Percentiles rank a stretch among this genome's conserved stretches.
Evolutionary conservation across 2,113 vertebrate genomes (phyloP).

Genomic region (Gasterosteus aculeatus): DNA sequence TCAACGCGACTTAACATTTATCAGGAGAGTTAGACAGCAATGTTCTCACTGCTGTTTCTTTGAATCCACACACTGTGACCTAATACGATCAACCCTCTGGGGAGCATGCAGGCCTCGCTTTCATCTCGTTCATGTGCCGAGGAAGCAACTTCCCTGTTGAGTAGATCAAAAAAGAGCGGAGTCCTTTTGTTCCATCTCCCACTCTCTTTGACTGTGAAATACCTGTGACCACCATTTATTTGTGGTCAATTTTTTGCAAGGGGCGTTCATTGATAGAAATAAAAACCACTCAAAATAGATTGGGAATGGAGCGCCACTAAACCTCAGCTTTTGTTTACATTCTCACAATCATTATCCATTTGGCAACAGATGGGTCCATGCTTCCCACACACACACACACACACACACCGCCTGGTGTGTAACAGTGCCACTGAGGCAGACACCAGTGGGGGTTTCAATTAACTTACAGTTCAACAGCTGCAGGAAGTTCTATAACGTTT

Average conservation of each 20-base stretch:
- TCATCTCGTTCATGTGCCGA: slow-evolving; percentile 19
- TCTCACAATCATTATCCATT: slow-evolving; percentile 42
- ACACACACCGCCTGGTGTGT: neutral
- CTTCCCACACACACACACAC: neutral
- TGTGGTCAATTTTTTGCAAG: neutral
- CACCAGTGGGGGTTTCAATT: neutral
- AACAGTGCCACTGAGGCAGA: neutral
- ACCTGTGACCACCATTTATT: neutral
- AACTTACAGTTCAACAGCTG: neutral
- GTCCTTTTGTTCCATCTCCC: neutral
- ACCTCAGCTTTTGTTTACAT: slow-evolving; percentile 53
- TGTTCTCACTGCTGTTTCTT: slow-evolving; percentile 48
- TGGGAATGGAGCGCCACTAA: slow-evolving; percentile 9
- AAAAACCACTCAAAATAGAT: slow-evolving; percentile 9
- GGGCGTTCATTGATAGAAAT: neutral
- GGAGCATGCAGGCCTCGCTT: slow-evolving; percentile 20
- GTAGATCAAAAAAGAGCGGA: neutral
- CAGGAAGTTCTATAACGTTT: neutral
- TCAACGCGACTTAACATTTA: slow-evolving; percentile 31
- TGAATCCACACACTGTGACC: slow-evolving; percentile 41
- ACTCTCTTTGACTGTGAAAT: slow-evolving; percentile 6
- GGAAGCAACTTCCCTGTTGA: slow-evolving; percentile 8
- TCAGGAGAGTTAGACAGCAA: slow-evolving; percentile 54
- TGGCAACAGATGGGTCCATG: slow-evolving; percentile 30
- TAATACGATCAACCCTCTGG: slow-evolving; percentile 37